Conservation (phyloP, 2,113 vertebrate genomes). For the Nyctibius bracteatus region DNA sequence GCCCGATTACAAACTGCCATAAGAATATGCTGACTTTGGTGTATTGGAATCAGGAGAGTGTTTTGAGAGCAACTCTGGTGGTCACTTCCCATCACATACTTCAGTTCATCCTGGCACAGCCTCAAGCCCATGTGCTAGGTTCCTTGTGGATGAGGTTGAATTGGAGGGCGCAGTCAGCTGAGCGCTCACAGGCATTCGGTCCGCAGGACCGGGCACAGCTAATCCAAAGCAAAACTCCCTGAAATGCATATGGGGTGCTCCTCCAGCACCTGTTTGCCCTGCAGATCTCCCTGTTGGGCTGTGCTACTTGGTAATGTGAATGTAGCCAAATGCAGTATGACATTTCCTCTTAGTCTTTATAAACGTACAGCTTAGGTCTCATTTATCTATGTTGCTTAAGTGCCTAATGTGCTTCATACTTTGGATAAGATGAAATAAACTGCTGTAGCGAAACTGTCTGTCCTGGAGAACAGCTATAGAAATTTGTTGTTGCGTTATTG, state of each 20-base stretch:
- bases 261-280: not conserved
- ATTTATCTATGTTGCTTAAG: not conserved
- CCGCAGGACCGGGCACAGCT: not conserved
- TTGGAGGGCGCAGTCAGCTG: not conserved
- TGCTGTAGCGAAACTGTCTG: not conserved
- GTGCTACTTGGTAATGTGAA: not conserved
- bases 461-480: not conserved
- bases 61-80: not conserved
- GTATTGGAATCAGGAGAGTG: not conserved
- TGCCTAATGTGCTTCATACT: not conserved
- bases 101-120: not conserved
- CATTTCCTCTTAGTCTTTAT: not conserved
- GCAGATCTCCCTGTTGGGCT: not conserved
- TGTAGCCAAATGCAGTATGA: not conserved
- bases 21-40: not conserved
- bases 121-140: fast-evolving
- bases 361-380: not conserved
- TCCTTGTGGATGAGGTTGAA: not conserved
- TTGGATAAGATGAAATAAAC: not conserved
- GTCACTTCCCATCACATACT: fast-evolving
- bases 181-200: fast-evolving
- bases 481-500: not conserved
- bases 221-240: not conserved
- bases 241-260: not conserved
- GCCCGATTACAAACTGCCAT: not conserved